Evolutionary conservation across 30 jellyfish, hydroid and myxozoan species (phyloP), one percentile per base, ranked within the genome.

Genomic region (Turritopsis dohrnii): DNA sequence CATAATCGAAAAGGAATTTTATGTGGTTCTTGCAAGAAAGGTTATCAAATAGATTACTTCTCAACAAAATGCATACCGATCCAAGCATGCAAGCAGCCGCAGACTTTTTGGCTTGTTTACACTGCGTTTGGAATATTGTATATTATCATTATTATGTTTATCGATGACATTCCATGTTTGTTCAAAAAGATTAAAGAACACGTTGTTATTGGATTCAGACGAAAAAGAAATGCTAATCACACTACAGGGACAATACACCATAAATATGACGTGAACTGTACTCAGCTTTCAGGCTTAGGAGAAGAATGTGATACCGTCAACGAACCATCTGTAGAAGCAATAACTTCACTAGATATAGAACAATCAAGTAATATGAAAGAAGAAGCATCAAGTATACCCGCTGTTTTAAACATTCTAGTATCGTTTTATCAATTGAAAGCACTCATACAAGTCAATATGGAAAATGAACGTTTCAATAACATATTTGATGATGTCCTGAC

Each of bases 21-120:
- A 7, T 84, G 90, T 19, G 90, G 81, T 29, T 26, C 22, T 26
- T 84, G 90, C 29, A 72, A 27, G 29, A 29, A 52, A 20, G 90
- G 85, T 17, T 84, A 52, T 31, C 65, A 80, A 75, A 84, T 73
- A 16, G 66, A 75, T 26, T 23, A 73, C 28, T 79, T 84, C 25
- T 30, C 90, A 26, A 84, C 85, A 5, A 31, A 41, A 5, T 84
- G 85, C 71, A 84, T 74, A 21, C 76, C 66, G 9, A 74, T 71
- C 31, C 16, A 25, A 18, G 22, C 65, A 22, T 84, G 90, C 28
- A 53, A 84, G 52, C 60, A 41, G 9, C 41, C 1, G 19, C 31
- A 8, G 18, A 53, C 30, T 16, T 84, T 84, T 27, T 84, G 90
- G 90, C n/a, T 65, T 0, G n/a, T 84, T 27, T 75, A 76, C 7